Evolutionary conservation across 1,140 invertebrate genomes (phyloP).

Genomic region (Sinella curviseta): DNA sequence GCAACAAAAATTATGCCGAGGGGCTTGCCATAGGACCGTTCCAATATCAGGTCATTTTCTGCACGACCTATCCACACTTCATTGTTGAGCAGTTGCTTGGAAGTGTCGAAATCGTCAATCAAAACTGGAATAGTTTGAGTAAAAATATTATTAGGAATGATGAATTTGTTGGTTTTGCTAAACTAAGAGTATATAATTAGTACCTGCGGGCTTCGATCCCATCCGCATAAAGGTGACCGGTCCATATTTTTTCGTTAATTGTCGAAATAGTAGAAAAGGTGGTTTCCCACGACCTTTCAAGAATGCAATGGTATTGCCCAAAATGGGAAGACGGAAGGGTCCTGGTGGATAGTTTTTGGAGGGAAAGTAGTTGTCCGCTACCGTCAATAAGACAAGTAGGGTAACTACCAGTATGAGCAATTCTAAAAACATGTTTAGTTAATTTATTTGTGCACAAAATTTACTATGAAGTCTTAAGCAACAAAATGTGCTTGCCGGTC

Average conservation of each 20-base stretch:
- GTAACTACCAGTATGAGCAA: no score
- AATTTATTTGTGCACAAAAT: no score
- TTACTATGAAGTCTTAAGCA: no score
- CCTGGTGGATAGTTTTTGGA: not conserved
- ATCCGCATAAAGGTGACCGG: not conserved
- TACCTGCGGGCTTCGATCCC: constrained; percentile 7
- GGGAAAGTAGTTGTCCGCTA: constrained; percentile 18
- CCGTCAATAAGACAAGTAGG: no score
- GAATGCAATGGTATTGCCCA: not conserved
- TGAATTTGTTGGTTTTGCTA: not conserved
- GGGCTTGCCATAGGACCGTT: constrained; percentile 35
- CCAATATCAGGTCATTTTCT: constrained; percentile 9
- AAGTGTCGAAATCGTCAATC: constrained; percentile 33
- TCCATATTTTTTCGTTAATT: not conserved
- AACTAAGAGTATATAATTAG: not conserved
- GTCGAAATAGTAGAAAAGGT: not conserved
- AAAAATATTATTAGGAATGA: not conserved
- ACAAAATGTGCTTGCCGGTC: no score
- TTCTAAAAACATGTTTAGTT: no score
- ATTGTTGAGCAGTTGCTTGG: constrained; percentile 35
- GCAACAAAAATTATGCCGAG: constrained; percentile 24
- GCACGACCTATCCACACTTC: constrained; percentile 30
- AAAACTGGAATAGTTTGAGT: constrained; percentile 23
- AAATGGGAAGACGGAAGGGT: constrained; percentile 1
- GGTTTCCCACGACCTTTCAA: not conserved